Evolutionary conservation across 2,797 vertebrate species (phyloP).

Genomic region (Cuculus canorus): DNA sequence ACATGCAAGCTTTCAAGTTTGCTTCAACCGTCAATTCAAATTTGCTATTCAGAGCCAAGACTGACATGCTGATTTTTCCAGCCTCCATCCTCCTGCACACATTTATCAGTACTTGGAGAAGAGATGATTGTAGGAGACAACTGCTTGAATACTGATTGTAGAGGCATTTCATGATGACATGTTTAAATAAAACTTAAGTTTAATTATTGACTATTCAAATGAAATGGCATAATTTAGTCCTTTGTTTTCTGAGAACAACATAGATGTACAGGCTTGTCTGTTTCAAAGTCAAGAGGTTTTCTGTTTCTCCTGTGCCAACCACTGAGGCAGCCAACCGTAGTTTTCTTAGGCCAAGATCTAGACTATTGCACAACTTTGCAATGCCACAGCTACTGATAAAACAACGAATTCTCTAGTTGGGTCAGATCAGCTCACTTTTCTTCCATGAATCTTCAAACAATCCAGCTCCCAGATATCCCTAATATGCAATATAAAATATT

Average conservation of each 20-base stretch:
- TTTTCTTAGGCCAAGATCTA: not conserved
- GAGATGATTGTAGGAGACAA: not conserved
- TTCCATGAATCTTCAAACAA: not conserved
- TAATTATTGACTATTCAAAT: not conserved
- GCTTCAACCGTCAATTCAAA: not conserved
- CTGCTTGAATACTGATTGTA: not conserved
- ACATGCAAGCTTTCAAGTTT: fast-evolving
- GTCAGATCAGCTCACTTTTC: not conserved
- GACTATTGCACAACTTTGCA: not conserved
- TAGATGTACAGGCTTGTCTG: not conserved
- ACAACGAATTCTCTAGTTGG: not conserved
- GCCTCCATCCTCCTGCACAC: not conserved
- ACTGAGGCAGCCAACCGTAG: not conserved
- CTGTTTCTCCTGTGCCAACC: not conserved
- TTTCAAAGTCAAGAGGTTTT: not conserved
- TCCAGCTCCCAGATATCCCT: not conserved
- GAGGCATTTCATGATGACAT: not conserved
- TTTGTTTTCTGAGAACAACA: not conserved
- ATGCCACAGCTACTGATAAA: not conserved
- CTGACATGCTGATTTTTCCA: not conserved
- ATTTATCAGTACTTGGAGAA: not conserved
- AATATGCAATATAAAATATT: not conserved
- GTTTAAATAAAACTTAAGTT: not conserved
- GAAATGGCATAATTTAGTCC: not conserved
- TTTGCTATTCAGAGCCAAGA: not conserved